phyloP scores from a whole-genome alignment of 2,888 invertebrate genomes.

The Acleris cristana region DNA sequence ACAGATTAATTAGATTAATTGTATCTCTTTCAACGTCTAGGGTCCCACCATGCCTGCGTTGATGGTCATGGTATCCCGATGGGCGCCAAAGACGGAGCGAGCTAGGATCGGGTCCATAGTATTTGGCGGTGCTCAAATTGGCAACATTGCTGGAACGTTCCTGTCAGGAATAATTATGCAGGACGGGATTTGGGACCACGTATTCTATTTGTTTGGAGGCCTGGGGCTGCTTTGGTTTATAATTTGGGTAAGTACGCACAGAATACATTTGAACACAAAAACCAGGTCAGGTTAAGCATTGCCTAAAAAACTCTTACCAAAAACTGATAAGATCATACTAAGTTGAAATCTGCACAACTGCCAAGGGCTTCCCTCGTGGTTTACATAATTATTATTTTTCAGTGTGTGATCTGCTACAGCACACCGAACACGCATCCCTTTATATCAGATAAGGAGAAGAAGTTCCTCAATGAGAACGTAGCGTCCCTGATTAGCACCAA shows the following conservation, averaged over 20 bases:
- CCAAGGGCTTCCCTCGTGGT: no score
- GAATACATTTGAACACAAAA: background rate
- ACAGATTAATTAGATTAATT: no score
- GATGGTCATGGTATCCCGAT: conserved; percentile 84
- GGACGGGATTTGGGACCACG: conserved; percentile 80
- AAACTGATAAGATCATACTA: no score
- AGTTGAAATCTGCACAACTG: no score
- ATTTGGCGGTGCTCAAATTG: conserved; percentile 84
- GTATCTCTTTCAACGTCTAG: conserved; percentile 53
- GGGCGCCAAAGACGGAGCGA: conserved; percentile 84
- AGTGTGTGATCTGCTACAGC: conserved; percentile 77
- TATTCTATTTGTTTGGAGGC: conserved; percentile 84
- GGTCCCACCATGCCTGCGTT: conserved; percentile 86
- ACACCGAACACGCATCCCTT: conserved; percentile 81
- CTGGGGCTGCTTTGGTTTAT: conserved; percentile 80
- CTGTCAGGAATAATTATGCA: conserved; percentile 81
- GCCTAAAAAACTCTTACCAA: no score
- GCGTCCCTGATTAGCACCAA: conserved; percentile 71
- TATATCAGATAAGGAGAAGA: conserved; percentile 80
- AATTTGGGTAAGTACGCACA: conserved; percentile 67
- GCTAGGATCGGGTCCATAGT: conserved; percentile 83
- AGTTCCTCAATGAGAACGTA: conserved; percentile 84
- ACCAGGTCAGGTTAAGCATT: no score
- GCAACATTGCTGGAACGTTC: conserved; percentile 80
- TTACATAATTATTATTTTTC: conserved; percentile 39